Conservation (phyloP, 2,113 vertebrate species). For the Oncorhynchus clarkii region DNA sequence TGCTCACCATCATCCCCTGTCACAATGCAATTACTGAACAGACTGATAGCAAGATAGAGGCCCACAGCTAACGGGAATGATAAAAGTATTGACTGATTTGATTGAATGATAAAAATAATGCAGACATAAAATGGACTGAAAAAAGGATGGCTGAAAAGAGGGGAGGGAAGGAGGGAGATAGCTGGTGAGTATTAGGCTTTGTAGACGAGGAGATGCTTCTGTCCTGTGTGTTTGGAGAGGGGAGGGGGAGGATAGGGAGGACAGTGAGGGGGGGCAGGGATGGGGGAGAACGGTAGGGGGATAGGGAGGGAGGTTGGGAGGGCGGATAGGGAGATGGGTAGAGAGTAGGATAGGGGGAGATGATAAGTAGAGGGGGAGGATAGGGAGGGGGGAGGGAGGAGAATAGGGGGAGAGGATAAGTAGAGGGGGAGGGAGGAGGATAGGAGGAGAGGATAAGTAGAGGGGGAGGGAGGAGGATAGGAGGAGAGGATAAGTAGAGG, state of each 20-base stretch:
- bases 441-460: too few relatives aligned
- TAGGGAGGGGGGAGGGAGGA: too few relatives aligned
- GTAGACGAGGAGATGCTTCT: constrained; percentile 55
- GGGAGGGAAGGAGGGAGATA: constrained; percentile 69
- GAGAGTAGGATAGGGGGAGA: too few relatives aligned
- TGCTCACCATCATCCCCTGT: constrained; percentile 99
- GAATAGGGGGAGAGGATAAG: too few relatives aligned
- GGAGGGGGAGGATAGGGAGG: too few relatives aligned
- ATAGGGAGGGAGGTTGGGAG: too few relatives aligned
- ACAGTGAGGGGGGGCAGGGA: too few relatives aligned
- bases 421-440: too few relatives aligned
- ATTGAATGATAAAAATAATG: constrained; percentile 99
- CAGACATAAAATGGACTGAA: constrained; percentile 98
- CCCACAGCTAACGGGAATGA: constrained; percentile 97
- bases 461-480: too few relatives aligned
- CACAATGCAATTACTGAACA: constrained; percentile 99
- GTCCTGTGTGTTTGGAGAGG: constrained; percentile 15
- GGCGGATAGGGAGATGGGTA: neutral
- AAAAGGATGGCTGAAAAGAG: constrained; percentile 82
- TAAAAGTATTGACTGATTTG: constrained; percentile 99
- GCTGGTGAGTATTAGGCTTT: constrained; percentile 43
- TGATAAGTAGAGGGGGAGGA: neutral
- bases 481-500: too few relatives aligned
- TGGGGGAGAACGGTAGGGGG: too few relatives aligned
- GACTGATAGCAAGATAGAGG: constrained; percentile 99